Conservation (phyloP, 2,888 invertebrate genomes). For the Drosophila histrio region DNA sequence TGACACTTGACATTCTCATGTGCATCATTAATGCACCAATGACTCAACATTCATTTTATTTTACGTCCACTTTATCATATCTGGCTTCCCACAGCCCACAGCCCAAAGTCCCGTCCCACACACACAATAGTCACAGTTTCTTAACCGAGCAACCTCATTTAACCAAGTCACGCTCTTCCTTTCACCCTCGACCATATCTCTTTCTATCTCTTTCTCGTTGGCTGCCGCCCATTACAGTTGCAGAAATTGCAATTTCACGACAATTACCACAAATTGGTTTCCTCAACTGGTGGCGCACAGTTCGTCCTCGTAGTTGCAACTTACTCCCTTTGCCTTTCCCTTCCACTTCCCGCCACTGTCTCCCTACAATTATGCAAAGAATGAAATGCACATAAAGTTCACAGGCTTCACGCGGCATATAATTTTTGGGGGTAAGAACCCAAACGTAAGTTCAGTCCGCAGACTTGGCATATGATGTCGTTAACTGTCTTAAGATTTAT, state of each 20-base stretch:
- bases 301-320: conserved; percentile 46
- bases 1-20: conserved; percentile 18
- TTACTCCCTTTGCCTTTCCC: conserved; percentile 6
- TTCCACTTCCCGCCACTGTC: conserved; percentile 18
- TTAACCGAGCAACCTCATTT: conserved; percentile 51
- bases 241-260: conserved; percentile 79
- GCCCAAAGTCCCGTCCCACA: not conserved
- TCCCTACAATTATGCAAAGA: conserved; percentile 58
- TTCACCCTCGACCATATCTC: not conserved
- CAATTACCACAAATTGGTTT: conserved; percentile 80
- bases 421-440: conserved; percentile 55
- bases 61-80: conserved; percentile 42
- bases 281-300: conserved; percentile 67
- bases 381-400: conserved; percentile 52
- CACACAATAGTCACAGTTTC: conserved; percentile 27
- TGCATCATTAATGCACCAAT: conserved; percentile 38
- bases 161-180: conserved; percentile 47
- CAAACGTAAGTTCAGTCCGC: conserved; percentile 17
- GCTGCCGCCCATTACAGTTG: conserved; percentile 69
- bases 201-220: conserved; percentile 12
- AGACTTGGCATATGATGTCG: conserved; percentile 69
- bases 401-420: conserved; percentile 49
- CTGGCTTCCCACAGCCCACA: conserved; percentile 10
- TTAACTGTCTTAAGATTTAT: conserved; percentile 77
- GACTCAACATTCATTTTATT: conserved; percentile 29